Base-by-base conservation (phyloP, 2,797 vertebrate species). In the Pangasius sanitwongsei region DNA sequence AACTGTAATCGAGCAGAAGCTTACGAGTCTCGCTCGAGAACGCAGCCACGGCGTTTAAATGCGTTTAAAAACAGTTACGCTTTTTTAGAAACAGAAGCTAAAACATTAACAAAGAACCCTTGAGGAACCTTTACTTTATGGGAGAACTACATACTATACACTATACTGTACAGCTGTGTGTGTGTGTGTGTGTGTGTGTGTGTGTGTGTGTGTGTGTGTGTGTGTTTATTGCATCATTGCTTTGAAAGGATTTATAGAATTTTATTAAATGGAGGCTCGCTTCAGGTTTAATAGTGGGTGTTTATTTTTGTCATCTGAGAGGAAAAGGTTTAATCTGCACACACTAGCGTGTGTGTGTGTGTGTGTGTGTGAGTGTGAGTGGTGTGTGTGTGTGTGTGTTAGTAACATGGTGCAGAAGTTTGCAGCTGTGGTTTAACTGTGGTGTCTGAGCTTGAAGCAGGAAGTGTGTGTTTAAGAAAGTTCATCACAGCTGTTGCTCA, bases 401-500 rank as follows among this genome's bases (percentile, higher is more conserved):
- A 41, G 55, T 55, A 53, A 70, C 48, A 53, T 53, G 37, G 13
- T 91, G 87, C 88, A 87, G 70, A 92, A 63, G 86, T 87, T 89
- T 92, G 91, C 91, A 92, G 89, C 86, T 90, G 91, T 91, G 91
- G 91, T 90, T 91, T 89, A 57, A 86, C 86, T 86, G 31, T 4
- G 87, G 81, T 61, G 67, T 41, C 82, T 87, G 5, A 72, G 41
- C 83, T 48, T 55, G 15, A 83, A 87, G 65, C 91, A 92, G 91
- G 91, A 92, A 92, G 82, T 53, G 70, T 87, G 70, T 80, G 50
- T 88, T 87, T 67, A 31, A 69, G 3, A 85, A 88, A n/a, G 44
- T 74, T 81, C 61, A 23, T 53, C 85, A 86, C 87, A 91, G 87
- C 83, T 87, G 89, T 37, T 0, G 69, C 69, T 44, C 23, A 31